Percentiles rank a stretch among this genome's conserved stretches.
Evolutionary conservation across 2,113 vertebrate species (phyloP).

Genomic region (Atherinomorus stipes): DNA sequence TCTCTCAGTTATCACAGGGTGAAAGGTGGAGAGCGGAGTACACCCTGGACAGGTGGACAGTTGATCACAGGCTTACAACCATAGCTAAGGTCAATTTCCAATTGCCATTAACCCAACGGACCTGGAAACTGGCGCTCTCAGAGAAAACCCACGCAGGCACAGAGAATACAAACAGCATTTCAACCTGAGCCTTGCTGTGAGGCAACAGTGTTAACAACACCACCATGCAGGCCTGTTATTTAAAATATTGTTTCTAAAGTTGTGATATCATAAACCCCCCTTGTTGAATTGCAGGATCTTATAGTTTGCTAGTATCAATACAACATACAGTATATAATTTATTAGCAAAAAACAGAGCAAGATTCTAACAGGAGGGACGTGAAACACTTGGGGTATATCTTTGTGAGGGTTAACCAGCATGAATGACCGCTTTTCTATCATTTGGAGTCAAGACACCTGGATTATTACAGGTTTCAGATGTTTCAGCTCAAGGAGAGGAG

Average conservation of each 20-base stretch:
- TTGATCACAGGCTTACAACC: too few relatives aligned
- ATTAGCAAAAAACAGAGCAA: too few relatives aligned
- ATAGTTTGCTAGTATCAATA: too few relatives aligned
- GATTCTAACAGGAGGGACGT: too few relatives aligned
- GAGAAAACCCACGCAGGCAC: neutral
- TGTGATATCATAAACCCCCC: constrained; percentile 11
- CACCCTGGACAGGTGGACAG: neutral
- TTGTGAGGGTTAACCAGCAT: neutral
- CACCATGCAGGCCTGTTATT: too few relatives aligned
- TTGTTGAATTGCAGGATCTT: neutral
- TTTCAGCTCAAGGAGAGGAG: neutral
- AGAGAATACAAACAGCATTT: neutral
- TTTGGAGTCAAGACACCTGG: neutral
- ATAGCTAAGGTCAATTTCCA: neutral
- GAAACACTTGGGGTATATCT: neutral
- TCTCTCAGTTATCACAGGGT: too few relatives aligned
- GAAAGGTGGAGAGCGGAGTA: neutral
- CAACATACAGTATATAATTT: too few relatives aligned
- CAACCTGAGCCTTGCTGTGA: neutral
- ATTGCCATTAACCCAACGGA: neutral
- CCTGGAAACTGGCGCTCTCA: too few relatives aligned
- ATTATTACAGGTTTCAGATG: neutral
- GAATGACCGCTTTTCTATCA: constrained; percentile 1
- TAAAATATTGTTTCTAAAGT: neutral
- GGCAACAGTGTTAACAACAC: neutral